Conservation (phyloP, 2,113 vertebrate genomes). For the Girardinichthys multiradiatus region DNA sequence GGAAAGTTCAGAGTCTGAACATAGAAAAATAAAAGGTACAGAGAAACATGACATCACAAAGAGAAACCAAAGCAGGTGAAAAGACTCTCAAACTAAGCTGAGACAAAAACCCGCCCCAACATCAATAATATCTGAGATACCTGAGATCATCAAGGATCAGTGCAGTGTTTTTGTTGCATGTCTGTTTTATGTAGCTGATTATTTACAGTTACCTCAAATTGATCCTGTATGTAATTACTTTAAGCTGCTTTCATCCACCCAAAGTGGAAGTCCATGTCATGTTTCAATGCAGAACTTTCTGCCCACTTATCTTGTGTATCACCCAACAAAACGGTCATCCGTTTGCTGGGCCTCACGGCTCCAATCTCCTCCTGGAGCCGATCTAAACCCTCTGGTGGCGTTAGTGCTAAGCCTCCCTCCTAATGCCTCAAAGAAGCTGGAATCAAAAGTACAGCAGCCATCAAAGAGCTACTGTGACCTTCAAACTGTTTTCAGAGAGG, state of each 20-base stretch:
- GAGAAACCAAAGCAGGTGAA: no score
- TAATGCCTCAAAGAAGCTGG: conserved; percentile 42
- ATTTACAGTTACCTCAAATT: background rate
- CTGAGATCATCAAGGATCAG: no score
- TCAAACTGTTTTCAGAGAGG: conserved; percentile 29
- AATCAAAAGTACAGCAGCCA: conserved; percentile 40
- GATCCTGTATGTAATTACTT: background rate
- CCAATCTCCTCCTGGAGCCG: conserved; percentile 9
- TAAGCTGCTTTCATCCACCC: background rate
- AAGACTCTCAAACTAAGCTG: no score
- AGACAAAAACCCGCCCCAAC: no score
- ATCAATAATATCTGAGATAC: no score
- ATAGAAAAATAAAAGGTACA: no score
- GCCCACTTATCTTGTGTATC: conserved; percentile 42
- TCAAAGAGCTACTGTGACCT: conserved; percentile 33
- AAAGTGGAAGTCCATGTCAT: background rate
- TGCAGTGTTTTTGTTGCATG: no score
- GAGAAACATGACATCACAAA: no score
- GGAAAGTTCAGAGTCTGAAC: no score
- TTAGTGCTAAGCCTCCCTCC: conserved; percentile 50
- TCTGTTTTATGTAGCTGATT: no score
- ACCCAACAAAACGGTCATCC: background rate
- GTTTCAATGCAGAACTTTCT: conserved; percentile 9
- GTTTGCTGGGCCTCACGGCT: conserved; percentile 5
- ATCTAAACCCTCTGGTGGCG: conserved; percentile 15